Conservation (phyloP, 2,797 vertebrate species). For the Pelobates cultripes region DNA sequence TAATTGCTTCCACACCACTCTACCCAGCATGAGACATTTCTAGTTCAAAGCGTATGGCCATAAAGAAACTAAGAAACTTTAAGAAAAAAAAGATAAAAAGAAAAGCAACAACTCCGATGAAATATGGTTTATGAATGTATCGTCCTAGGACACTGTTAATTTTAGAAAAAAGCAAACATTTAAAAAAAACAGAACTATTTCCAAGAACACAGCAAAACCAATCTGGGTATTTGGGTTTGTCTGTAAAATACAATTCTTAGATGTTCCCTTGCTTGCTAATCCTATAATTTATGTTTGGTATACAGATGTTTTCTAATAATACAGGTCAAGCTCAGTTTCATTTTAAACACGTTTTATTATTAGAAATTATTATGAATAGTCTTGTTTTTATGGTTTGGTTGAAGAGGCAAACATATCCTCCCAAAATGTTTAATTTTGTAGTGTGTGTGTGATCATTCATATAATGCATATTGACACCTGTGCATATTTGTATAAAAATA, state of each 20-base stretch:
- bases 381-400: too few relatives aligned
- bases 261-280: neutral
- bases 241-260: neutral
- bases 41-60: neutral
- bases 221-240: neutral
- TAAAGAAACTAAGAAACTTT: neutral
- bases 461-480: too few relatives aligned
- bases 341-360: neutral
- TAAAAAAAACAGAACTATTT: neutral
- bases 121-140: conserved; percentile 22
- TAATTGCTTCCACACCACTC: conserved; percentile 43
- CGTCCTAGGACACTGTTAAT: neutral
- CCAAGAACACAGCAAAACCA: conserved; percentile 12
- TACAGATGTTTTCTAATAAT: conserved; percentile 1
- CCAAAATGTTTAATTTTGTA: too few relatives aligned
- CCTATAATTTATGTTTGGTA: neutral
- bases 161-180: neutral
- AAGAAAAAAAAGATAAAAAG: neutral
- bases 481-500: too few relatives aligned
- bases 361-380: neutral
- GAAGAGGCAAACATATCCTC: too few relatives aligned
- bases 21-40: conserved; percentile 25
- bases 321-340: neutral
- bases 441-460: too few relatives aligned
- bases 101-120: neutral